phyloP scores from a whole-genome alignment of 2,797 vertebrate genomes.

The Rhynchonycteris naso region DNA sequence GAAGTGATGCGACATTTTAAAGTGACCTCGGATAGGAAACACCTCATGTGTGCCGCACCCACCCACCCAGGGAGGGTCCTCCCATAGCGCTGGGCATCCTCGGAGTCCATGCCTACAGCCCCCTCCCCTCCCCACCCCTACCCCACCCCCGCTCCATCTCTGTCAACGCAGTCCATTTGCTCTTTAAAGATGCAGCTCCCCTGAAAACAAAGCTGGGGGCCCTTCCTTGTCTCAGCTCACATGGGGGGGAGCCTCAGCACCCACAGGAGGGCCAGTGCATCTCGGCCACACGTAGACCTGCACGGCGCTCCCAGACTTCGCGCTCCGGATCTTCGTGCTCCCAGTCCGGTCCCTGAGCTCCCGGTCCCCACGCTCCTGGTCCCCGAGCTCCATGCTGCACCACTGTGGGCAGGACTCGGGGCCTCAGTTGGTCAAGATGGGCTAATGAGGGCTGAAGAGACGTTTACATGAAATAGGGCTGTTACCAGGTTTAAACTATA shows the following conservation, averaged over 20 bases:
- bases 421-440: neutral
- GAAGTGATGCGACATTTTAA: neutral
- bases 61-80: rapidly evolving
- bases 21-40: neutral
- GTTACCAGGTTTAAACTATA: neutral
- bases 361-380: neutral
- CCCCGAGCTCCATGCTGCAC: neutral
- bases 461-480: neutral
- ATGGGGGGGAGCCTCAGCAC: neutral
- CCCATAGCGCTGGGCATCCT: neutral
- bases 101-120: neutral
- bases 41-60: rapidly evolving
- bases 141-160: too few species aligned
- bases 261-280: neutral
- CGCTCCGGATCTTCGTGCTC: too few species aligned
- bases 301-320: neutral
- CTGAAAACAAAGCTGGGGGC: neutral
- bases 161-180: neutral
- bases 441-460: neutral
- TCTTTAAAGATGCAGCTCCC: neutral
- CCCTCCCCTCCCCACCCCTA: too few species aligned
- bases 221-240: neutral
- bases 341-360: too few species aligned
- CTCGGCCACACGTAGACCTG: neutral
- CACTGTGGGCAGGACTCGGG: neutral